Percentiles rank a stretch among this genome's conserved stretches.
Evolutionary conservation across 92 coral and sea anemone species (phyloP).

Genomic region (Zoanthus gigantus): DNA sequence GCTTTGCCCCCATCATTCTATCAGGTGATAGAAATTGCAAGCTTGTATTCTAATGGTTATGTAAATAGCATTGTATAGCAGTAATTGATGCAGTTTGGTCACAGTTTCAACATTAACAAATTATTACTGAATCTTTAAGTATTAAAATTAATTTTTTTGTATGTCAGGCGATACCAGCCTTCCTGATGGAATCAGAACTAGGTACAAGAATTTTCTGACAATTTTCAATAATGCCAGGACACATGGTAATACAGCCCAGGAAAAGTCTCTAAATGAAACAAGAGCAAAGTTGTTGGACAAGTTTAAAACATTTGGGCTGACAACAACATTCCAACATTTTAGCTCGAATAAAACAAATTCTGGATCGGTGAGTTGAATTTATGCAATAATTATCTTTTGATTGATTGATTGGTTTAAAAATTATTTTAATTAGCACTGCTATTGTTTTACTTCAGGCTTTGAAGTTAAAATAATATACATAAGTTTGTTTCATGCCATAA

Average conservation of each 20-base stretch:
- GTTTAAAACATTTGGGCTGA: conserved; percentile 62
- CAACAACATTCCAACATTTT: conserved; percentile 60
- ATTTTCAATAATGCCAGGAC: conserved; percentile 62
- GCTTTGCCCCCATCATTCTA: too few species aligned
- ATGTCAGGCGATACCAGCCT: conserved; percentile 7
- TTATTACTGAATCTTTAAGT: too few species aligned
- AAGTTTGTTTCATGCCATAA: too few species aligned
- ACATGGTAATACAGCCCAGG: conserved; percentile 21
- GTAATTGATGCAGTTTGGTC: too few species aligned
- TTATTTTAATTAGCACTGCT: neutral
- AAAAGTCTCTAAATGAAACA: conserved; percentile 40
- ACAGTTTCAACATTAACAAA: too few species aligned
- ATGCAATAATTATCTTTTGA: neutral
- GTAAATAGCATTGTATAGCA: too few species aligned
- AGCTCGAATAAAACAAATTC: conserved; percentile 61
- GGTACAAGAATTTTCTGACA: conserved; percentile 43
- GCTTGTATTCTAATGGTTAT: too few species aligned
- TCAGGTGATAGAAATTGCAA: too few species aligned
- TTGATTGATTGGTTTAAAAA: neutral
- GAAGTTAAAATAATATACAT: too few species aligned
- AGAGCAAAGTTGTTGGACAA: conserved; percentile 53
- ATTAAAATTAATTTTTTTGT: too few species aligned
- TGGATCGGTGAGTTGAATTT: conserved; percentile 51
- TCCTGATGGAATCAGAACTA: conserved; percentile 52
- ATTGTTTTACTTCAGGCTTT: neutral